Base-by-base conservation (phyloP, 1,140 invertebrate species). In the Halyomorpha halys region DNA sequence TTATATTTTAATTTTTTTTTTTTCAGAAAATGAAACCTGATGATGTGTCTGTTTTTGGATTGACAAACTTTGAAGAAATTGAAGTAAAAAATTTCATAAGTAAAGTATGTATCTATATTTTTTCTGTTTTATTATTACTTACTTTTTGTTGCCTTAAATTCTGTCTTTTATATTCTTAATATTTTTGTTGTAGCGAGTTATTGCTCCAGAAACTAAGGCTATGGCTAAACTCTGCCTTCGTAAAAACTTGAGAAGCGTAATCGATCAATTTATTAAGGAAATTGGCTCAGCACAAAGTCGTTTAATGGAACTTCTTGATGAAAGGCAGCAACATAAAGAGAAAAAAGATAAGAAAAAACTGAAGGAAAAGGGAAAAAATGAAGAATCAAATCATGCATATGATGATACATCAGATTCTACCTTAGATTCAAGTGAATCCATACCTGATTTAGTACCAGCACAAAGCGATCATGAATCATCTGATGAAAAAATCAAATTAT, bases 311-410 rank as follows among this genome's bases (percentile, higher is more conserved):
- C 18, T 45, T 39, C 53, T 27, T 11, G 25, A 53, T 25, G 9
- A 21, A 16, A 56, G 39, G 53, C n/a, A 39, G 16, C 23, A 39
- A 44, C 27, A 54, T 45, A 34, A 16, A n/a, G 25, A 18, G 25
- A 60, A 34, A n/a, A n/a, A 34, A n/a, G 30, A 60, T 6, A 34
- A 60, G 3, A 60, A 34, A 18, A 60, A 44, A 18, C 3, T 30
- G 59, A 60, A 60, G 16, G 44, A 60, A 63, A 30, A 54, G 16
- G 27, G 16, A n/a, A 63, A 63, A 16, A 63, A 54, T 30, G 15
- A n/a, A 44, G 59, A 34, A n/a, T 39, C 11, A 44, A 60, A 44
- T 39, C 25, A 44, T 30, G 15, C 23, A 56, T 23, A 25, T 8
- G 23, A 16, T 16, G 14, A 56, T 23, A 16, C 53, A 23, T 15